phyloP scores from a whole-genome alignment of 2,888 invertebrate genomes.

The Lithosia quadra region DNA sequence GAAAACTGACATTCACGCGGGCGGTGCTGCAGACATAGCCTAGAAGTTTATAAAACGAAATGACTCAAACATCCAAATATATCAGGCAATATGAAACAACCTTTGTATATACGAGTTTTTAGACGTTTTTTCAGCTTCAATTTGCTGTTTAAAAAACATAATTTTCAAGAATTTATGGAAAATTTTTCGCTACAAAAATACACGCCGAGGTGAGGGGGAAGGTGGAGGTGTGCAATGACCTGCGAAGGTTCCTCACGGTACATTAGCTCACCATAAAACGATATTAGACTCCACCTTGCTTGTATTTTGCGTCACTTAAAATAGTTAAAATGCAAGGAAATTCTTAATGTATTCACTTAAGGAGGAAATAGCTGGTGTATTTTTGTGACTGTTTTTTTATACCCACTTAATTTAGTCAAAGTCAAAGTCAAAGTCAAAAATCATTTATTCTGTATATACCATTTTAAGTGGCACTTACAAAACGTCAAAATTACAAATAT shows the following conservation, averaged over 20 bases:
- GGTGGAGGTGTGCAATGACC: slow-evolving; percentile 41
- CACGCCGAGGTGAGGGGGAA: slow-evolving; percentile 12
- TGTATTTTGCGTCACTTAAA: slow-evolving; percentile 23
- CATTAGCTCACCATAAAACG: slow-evolving; percentile 38
- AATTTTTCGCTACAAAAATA: slow-evolving; percentile 34
- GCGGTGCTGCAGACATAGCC: too few relatives aligned
- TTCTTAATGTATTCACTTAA: neutral
- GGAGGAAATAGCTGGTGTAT: neutral
- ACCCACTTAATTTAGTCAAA: too few relatives aligned
- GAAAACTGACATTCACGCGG: too few relatives aligned
- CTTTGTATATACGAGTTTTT: too few relatives aligned
- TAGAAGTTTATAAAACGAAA: too few relatives aligned
- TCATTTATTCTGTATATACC: too few relatives aligned
- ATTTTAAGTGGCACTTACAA: too few relatives aligned
- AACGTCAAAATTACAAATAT: too few relatives aligned
- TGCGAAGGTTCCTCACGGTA: slow-evolving; percentile 40
- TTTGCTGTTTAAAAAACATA: neutral
- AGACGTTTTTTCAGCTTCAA: neutral
- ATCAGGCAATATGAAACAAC: too few relatives aligned
- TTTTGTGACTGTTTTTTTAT: neutral
- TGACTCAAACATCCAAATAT: too few relatives aligned
- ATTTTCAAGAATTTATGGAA: neutral
- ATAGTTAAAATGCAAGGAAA: slow-evolving; percentile 21
- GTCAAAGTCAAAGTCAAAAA: too few relatives aligned
- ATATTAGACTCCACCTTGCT: slow-evolving; percentile 38